These are phyloP conservation scores for Siphlonurus alternatus DNA, from an alignment of 2,888 invertebrate genomes.

Conservation along the genomic window DNA sequence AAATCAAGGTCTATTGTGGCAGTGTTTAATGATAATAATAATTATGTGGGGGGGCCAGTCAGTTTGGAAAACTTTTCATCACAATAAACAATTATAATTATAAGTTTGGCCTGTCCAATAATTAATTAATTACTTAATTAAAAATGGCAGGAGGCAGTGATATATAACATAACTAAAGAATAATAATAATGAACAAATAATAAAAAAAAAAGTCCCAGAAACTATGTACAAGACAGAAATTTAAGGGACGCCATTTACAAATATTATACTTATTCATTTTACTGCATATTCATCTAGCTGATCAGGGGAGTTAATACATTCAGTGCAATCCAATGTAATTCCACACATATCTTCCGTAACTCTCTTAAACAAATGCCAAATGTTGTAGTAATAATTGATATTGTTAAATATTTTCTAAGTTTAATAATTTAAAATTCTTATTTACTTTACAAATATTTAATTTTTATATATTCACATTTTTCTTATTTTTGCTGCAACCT, in stretches of 20 bases:
- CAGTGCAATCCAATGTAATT: background rate
- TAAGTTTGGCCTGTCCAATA: background rate
- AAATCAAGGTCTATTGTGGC: background rate
- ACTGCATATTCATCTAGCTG: slow-evolving; percentile 1
- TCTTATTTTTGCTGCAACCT: too few relatives aligned
- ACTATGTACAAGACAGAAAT: background rate
- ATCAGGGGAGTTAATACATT: background rate
- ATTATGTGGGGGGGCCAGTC: background rate
- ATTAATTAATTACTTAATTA: background rate
- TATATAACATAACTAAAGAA: background rate
- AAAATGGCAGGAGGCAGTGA: background rate
- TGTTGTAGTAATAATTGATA: background rate
- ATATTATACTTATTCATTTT: background rate
- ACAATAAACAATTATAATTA: background rate
- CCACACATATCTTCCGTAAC: background rate
- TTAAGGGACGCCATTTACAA: background rate
- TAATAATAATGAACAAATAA: background rate
- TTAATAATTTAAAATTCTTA: too few relatives aligned
- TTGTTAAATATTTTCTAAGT: too few relatives aligned
- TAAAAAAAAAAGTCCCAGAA: background rate
- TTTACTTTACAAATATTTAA: too few relatives aligned
- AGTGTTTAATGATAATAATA: too few relatives aligned
- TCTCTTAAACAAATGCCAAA: background rate
- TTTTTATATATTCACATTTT: too few relatives aligned
- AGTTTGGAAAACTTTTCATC: background rate